Percentiles rank a stretch among this genome's conserved stretches.
Evolutionary conservation across 1,140 invertebrate species (phyloP).

Genomic region (Metopolophium dirhodum): DNA sequence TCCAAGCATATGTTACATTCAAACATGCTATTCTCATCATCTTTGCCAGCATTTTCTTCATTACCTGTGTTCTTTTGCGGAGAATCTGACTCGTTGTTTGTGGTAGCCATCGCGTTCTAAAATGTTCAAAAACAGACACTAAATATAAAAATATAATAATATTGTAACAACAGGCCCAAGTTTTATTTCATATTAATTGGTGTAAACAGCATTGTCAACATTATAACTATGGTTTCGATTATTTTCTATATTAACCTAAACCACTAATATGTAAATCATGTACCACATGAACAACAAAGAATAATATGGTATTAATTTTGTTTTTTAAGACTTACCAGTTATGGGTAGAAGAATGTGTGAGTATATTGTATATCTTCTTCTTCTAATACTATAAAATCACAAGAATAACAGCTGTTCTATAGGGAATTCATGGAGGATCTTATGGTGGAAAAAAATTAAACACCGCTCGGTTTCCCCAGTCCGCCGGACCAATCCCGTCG

Average conservation of each 20-base stretch:
- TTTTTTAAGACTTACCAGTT: background rate
- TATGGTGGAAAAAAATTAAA: too few relatives aligned
- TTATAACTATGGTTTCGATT: background rate
- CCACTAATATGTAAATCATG: background rate
- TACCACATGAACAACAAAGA: background rate
- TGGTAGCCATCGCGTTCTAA: background rate
- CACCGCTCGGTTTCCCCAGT: too few relatives aligned
- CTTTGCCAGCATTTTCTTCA: slow-evolving; percentile 66
- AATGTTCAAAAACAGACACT: background rate
- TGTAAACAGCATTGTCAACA: background rate
- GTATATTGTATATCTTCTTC: background rate
- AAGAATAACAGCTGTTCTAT: too few relatives aligned
- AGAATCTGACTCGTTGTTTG: background rate
- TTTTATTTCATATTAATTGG: background rate
- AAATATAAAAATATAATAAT: background rate
- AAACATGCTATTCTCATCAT: slow-evolving; percentile 81
- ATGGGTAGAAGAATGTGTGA: background rate
- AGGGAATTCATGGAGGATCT: too few relatives aligned
- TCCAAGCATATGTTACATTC: slow-evolving; percentile 97
- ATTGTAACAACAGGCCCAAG: background rate
- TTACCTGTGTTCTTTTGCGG: slow-evolving; percentile 29
- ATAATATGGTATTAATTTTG: background rate
- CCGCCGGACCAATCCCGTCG: too few relatives aligned
- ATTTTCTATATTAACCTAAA: background rate
- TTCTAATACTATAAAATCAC: too few relatives aligned